A percentile compares a stretch with the other conserved stretches of the same genome.
These are phyloP conservation scores for Euproctis similis DNA, from an alignment of 2,888 invertebrate species.

Conservation along the genomic window DNA sequence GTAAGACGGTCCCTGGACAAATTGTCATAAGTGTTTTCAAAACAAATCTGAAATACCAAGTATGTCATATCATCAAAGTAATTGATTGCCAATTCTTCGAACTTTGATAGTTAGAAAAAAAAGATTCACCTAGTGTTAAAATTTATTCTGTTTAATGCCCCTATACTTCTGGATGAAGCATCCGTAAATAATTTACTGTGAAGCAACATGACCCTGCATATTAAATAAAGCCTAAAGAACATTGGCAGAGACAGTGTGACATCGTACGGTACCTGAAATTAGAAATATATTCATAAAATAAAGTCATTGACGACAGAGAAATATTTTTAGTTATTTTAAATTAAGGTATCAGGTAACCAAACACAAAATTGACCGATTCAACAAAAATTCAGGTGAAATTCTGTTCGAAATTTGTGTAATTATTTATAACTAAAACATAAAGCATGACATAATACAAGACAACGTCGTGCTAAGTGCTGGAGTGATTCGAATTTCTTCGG, in stretches of 20 bases:
- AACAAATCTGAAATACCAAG: slow-evolving; percentile 89
- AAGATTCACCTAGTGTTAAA: slow-evolving; percentile 94
- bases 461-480: too few relatives aligned
- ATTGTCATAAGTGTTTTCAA: slow-evolving; percentile 99
- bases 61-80: neutral
- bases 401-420: too few relatives aligned
- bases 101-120: neutral
- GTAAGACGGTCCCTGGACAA: slow-evolving; percentile 97
- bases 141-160: slow-evolving; percentile 98
- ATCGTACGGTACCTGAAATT: slow-evolving; percentile 89
- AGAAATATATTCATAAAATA: too few relatives aligned
- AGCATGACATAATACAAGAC: too few relatives aligned
- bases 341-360: too few relatives aligned
- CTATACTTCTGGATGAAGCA: slow-evolving; percentile 98
- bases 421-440: too few relatives aligned
- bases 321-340: too few relatives aligned
- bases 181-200: slow-evolving; percentile 99
- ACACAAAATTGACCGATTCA: too few relatives aligned
- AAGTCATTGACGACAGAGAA: too few relatives aligned
- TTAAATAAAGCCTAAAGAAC: slow-evolving; percentile 99
- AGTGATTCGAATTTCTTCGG: too few relatives aligned
- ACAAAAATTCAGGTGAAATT: too few relatives aligned
- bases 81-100: slow-evolving; percentile 1
- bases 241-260: slow-evolving; percentile 98
- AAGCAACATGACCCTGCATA: slow-evolving; percentile 99